Conservation (phyloP, 2,888 invertebrate species). For the Apodemia zela region DNA sequence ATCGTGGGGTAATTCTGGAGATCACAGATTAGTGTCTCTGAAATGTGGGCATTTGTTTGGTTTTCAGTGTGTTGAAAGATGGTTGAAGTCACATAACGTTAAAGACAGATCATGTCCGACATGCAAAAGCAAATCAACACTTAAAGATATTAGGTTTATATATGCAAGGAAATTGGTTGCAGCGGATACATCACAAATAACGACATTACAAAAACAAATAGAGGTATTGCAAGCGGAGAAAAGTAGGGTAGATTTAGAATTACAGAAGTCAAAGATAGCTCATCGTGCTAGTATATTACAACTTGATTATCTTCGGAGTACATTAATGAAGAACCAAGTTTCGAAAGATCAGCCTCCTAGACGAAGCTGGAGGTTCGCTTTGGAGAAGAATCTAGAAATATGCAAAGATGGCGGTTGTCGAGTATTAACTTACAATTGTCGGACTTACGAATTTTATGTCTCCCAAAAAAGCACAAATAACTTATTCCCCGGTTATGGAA, state of each 20-base stretch:
- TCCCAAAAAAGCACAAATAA: conserved; percentile 87
- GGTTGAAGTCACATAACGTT: conserved; percentile 81
- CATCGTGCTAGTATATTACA: conserved; percentile 52
- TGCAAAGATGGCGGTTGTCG: conserved; percentile 87
- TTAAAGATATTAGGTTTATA: conserved; percentile 86
- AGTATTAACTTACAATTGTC: conserved; percentile 86
- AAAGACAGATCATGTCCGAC: conserved; percentile 89
- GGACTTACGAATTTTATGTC: conserved; percentile 83
- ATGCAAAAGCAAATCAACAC: conserved; percentile 87
- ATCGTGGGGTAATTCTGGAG: conserved; percentile 91
- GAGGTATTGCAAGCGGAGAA: conserved; percentile 80
- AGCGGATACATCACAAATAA: conserved; percentile 88
- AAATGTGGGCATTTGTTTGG: conserved; percentile 97
- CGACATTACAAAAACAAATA: conserved; percentile 82
- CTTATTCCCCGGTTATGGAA: conserved; percentile 89
- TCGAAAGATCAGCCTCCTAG: conserved; percentile 44
- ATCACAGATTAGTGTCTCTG: conserved; percentile 91
- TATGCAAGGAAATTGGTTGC: conserved; percentile 89
- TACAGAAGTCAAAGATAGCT: conserved; percentile 65
- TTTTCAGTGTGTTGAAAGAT: conserved; percentile 86
- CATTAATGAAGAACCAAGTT: conserved; percentile 53
- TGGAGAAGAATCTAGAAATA: conserved; percentile 84
- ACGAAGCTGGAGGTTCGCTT: conserved; percentile 64
- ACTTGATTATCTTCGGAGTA: conserved; percentile 49
- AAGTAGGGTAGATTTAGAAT: conserved; percentile 81